Conservation (phyloP, 2,888 invertebrate genomes). For the Thymelicus sylvestris region DNA sequence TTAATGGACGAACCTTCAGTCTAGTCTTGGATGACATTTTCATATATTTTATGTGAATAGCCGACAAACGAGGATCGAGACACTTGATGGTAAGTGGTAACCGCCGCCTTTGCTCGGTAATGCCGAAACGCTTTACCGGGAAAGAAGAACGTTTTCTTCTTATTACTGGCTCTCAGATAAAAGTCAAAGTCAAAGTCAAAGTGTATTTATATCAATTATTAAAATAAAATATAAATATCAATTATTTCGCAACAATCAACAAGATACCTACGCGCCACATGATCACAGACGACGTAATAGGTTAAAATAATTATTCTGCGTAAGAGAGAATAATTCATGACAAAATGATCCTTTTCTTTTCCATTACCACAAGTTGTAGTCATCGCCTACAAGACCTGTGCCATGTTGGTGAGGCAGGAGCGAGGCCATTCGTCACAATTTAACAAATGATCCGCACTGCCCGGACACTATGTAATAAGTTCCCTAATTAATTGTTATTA, state of each 20-base stretch:
- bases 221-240: no score
- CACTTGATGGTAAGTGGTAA: no score
- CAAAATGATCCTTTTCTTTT: neutral
- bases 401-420: constrained; percentile 41
- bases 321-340: neutral
- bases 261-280: no score
- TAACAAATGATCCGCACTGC: constrained; percentile 53
- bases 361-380: neutral
- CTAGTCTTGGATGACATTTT: constrained; percentile 2
- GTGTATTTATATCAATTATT: no score
- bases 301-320: neutral
- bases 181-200: no score
- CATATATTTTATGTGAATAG: neutral
- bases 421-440: constrained; percentile 52
- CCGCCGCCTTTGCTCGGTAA: no score
- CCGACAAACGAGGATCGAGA: no score
- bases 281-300: no score
- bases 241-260: no score
- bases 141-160: no score
- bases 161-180: no score
- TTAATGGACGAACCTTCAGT: constrained; percentile 30
- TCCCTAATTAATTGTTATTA: constrained; percentile 72
- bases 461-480: constrained; percentile 56
- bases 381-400: constrained; percentile 1
- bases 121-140: no score